Conservation (phyloP, 2,113 vertebrate species). For the Gopherus flavomarginatus region DNA sequence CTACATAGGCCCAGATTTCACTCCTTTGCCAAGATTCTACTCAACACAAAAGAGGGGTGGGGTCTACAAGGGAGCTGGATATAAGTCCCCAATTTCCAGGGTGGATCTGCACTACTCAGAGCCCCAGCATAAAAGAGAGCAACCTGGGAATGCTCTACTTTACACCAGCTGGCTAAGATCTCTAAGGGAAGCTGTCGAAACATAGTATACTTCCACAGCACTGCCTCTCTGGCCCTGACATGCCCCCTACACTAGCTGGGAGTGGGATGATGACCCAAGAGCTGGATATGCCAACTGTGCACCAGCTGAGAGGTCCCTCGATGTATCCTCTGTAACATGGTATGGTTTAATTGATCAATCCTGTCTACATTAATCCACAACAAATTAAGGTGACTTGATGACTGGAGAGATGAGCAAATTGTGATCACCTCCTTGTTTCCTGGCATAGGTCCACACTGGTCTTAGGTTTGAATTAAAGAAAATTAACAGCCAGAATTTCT, state of each 20-base stretch:
- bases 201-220: not conserved
- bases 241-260: not conserved
- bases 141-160: rapidly evolving
- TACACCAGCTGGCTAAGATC: not conserved
- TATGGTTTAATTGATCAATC: rapidly evolving
- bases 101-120: not conserved
- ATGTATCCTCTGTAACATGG: not conserved
- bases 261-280: not conserved
- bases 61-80: rapidly evolving
- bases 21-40: not conserved
- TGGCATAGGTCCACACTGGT: not conserved
- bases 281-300: not conserved
- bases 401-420: not conserved
- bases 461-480: not conserved
- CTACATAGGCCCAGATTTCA: not conserved
- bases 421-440: not conserved
- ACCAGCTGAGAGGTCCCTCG: not conserved
- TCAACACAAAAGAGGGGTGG: not conserved
- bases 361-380: not conserved
- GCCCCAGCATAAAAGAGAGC: not conserved
- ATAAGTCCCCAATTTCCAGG: not conserved
- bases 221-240: not conserved
- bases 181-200: not conserved
- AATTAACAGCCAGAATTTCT: not conserved
- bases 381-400: not conserved